Conservation (phyloP, 1,140 invertebrate genomes). For the Magallana ariakensis region DNA sequence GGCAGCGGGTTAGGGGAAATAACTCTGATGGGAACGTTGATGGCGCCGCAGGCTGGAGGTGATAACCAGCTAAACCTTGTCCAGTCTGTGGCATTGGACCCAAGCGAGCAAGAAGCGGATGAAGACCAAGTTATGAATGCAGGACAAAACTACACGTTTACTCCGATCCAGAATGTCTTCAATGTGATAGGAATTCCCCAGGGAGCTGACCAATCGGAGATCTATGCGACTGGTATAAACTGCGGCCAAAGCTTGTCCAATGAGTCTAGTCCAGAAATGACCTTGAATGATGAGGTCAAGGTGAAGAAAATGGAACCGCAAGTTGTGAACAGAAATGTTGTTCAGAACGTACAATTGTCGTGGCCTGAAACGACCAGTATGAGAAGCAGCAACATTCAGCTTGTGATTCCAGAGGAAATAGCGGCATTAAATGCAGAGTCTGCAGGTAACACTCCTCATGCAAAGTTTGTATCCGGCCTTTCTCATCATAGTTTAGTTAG, state of each 20-base stretch:
- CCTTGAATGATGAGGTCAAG: not conserved
- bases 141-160: not conserved
- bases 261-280: not conserved
- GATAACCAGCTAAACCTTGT: conserved; percentile 15
- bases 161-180: conserved; percentile 4
- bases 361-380: not conserved
- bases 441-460: too few relatives aligned
- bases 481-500: too few relatives aligned
- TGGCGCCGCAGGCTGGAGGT: not conserved
- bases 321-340: not conserved
- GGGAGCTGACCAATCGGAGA: not conserved
- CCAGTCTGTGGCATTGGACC: not conserved
- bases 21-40: not conserved
- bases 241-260: not conserved
- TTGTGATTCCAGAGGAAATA: conserved; percentile 10
- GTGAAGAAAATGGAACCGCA: not conserved
- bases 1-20: not conserved
- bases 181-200: conserved; percentile 9
- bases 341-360: not conserved
- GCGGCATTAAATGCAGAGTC: not conserved
- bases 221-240: not conserved
- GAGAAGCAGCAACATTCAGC: conserved; percentile 12
- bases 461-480: too few relatives aligned
- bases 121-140: not conserved
- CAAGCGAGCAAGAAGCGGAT: not conserved